Conservation (phyloP, 2,888 invertebrate species). For the Ormyrus nitidulus region DNA sequence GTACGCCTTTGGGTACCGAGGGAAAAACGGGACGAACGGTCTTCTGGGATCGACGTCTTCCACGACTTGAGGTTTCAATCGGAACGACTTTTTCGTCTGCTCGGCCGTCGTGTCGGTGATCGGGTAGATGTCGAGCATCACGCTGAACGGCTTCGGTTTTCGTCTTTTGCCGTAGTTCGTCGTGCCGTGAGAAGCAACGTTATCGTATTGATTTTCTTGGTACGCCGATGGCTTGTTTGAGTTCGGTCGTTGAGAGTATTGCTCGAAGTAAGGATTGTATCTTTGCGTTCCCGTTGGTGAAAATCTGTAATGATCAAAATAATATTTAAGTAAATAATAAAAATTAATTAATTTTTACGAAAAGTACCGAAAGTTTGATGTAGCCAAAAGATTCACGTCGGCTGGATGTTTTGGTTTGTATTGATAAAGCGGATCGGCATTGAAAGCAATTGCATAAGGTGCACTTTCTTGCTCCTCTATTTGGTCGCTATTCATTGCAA, state of each 20-base stretch:
- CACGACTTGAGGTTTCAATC: background rate
- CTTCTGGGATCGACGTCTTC: slow-evolving; percentile 66
- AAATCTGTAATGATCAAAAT: slow-evolving; percentile 62
- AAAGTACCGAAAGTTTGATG: slow-evolving; percentile 72
- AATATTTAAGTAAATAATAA: background rate
- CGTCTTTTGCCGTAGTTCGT: slow-evolving; percentile 62
- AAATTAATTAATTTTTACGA: background rate
- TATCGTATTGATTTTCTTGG: slow-evolving; percentile 65
- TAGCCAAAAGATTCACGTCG: slow-evolving; percentile 85
- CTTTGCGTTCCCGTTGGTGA: slow-evolving; percentile 68
- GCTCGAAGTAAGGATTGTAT: slow-evolving; percentile 67
- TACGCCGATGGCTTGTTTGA: slow-evolving; percentile 57
- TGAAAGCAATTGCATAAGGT: slow-evolving; percentile 66
- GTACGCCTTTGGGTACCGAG: slow-evolving; percentile 63
- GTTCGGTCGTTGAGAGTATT: slow-evolving; percentile 64
- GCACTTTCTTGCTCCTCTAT: slow-evolving; percentile 65
- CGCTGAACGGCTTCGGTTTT: slow-evolving; percentile 79
- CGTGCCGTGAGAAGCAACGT: slow-evolving; percentile 53
- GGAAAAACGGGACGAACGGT: slow-evolving; percentile 60
- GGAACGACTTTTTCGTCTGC: slow-evolving; percentile 64
- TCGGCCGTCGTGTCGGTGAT: slow-evolving; percentile 72
- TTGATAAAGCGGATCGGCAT: slow-evolving; percentile 81
- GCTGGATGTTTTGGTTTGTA: slow-evolving; percentile 85
- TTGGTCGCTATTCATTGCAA: slow-evolving; percentile 65
- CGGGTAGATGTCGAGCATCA: slow-evolving; percentile 82